A percentile compares a stretch with the other conserved stretches of the same genome.
Conservation (phyloP, 2,888 invertebrate species). For the Dorcus parallelipipedus region DNA sequence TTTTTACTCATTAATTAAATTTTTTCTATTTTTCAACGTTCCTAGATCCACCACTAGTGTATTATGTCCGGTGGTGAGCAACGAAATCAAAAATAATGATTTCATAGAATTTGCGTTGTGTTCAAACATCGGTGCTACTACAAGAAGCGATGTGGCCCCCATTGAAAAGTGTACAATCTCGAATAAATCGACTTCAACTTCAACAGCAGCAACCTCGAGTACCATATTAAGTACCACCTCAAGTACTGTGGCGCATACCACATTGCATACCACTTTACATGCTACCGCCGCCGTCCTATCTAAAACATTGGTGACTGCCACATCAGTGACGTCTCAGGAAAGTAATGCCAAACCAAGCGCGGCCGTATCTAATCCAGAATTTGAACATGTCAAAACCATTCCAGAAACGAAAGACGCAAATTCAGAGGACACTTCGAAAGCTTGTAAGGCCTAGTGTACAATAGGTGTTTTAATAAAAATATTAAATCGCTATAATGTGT, state of each 20-base stretch:
- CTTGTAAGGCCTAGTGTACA: too few relatives aligned
- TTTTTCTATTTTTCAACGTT: background rate
- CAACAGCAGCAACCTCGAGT: too few relatives aligned
- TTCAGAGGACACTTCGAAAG: too few relatives aligned
- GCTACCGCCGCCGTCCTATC: background rate
- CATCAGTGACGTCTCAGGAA: background rate
- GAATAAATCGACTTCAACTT: background rate
- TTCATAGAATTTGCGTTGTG: conserved; percentile 31
- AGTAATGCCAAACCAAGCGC: too few relatives aligned
- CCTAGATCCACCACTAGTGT: conserved; percentile 23
- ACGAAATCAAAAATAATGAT: conserved; percentile 34
- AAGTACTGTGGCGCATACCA: background rate
- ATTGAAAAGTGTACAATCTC: background rate
- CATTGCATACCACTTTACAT: background rate
- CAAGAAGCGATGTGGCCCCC: background rate
- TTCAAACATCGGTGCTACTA: background rate
- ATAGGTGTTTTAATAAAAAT: too few relatives aligned
- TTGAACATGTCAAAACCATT: too few relatives aligned
- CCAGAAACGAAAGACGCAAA: too few relatives aligned
- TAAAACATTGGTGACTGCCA: background rate
- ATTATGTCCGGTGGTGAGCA: conserved; percentile 31
- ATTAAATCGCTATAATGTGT: too few relatives aligned
- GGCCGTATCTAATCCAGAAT: too few relatives aligned
- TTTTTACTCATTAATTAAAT: background rate
- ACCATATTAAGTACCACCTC: background rate